Conservation (phyloP, 2,888 invertebrate genomes). For the Salpingus planirostris region DNA sequence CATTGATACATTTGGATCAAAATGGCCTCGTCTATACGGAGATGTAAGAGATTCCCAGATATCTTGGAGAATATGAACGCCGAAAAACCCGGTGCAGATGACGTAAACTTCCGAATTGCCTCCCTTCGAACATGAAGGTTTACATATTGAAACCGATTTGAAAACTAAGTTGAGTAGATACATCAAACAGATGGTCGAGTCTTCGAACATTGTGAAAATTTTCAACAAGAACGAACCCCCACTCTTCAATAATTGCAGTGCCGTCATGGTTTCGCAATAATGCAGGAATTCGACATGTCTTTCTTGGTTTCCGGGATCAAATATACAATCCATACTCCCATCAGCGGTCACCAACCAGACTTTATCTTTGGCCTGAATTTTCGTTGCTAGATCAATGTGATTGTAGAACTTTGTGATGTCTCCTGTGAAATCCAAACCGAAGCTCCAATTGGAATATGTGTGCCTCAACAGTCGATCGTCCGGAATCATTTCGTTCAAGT, state of each 20-base stretch:
- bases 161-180: slow-evolving; percentile 51
- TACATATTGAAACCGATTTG: background rate
- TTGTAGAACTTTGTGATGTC: slow-evolving; percentile 67
- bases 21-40: background rate
- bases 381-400: slow-evolving; percentile 55
- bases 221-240: slow-evolving; percentile 74
- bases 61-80: background rate
- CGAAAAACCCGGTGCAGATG: background rate
- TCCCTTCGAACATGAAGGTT: background rate
- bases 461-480: slow-evolving; percentile 79
- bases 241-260: slow-evolving; percentile 57
- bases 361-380: too few relatives aligned
- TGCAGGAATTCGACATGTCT: slow-evolving; percentile 66
- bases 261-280: slow-evolving; percentile 74
- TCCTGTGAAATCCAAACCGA: slow-evolving; percentile 79
- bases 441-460: slow-evolving; percentile 75
- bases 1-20: background rate
- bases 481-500: slow-evolving; percentile 57
- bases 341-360: slow-evolving; percentile 78
- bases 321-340: slow-evolving; percentile 85
- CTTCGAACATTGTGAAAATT: slow-evolving; percentile 84
- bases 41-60: background rate
- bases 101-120: background rate
- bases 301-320: slow-evolving; percentile 82
- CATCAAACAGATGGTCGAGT: slow-evolving; percentile 66